phyloP scores from a whole-genome alignment of 2,888 invertebrate species.

The Oxyscelio sp. region DNA sequence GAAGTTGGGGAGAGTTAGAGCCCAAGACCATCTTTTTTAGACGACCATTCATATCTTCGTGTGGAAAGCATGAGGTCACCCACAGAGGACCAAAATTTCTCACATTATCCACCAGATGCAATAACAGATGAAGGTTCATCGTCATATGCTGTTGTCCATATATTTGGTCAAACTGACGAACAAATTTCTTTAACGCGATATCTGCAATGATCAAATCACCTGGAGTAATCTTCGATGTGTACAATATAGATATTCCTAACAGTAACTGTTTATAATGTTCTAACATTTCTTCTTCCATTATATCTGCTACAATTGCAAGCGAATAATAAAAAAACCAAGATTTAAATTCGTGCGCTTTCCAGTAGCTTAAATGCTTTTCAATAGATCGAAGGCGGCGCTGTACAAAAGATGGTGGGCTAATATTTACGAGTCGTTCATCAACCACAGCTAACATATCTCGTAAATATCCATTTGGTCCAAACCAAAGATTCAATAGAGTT shows the following conservation, averaged over 20 bases:
- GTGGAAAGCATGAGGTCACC: no score
- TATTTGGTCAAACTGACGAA: neutral
- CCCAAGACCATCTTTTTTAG: conserved; percentile 22
- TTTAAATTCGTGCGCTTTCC: conserved; percentile 73
- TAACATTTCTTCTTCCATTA: neutral
- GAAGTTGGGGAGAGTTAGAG: conserved; percentile 50
- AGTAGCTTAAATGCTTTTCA: conserved; percentile 47
- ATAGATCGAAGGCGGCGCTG: conserved; percentile 61
- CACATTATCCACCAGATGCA: no score
- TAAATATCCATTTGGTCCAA: neutral
- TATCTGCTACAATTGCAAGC: neutral
- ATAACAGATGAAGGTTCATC: conserved; percentile 13
- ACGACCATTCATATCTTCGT: conserved; percentile 50
- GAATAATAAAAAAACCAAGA: conserved; percentile 72
- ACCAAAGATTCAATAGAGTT: neutral
- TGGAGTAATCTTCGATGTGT: neutral
- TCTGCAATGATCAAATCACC: neutral
- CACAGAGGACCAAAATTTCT: no score
- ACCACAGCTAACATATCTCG: neutral
- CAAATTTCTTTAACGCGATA: neutral
- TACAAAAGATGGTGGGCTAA: conserved; percentile 53
- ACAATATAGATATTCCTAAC: conserved; percentile 10
- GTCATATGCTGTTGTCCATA: conserved; percentile 2
- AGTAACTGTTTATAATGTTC: neutral
- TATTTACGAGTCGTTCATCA: conserved; percentile 1